Base-by-base conservation (phyloP, 2,888 invertebrate species). In the Trichogramma evanescens region DNA sequence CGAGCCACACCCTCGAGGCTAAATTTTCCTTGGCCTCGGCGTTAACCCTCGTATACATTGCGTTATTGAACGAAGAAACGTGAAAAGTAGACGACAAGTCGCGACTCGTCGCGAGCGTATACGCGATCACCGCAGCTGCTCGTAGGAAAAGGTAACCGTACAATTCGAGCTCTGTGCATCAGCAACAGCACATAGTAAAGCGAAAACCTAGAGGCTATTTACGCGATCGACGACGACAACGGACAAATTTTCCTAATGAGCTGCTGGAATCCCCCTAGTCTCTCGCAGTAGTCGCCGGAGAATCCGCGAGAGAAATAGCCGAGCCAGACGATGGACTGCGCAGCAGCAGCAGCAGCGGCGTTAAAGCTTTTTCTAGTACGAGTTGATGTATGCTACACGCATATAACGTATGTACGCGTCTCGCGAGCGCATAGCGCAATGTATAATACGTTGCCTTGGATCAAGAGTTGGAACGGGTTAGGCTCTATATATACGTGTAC, bases 311-410 rank as follows among this genome's bases (percentile, higher is more conserved):
- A 50, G 50, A 55, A 55, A 59, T 55, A 46, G 42, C 10, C 43
- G 10, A 4, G 13, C 7, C 41, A 10, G 38, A 26, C 26, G 26
- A 26, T 26, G 26, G 45, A 45, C 54, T 66, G 66, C 63, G 65
- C 26, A 26, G 26, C 26, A 26, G 65, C 26, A 26, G 26, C 26
- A 26, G 26, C 26, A 69, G 67, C 67, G 69, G 67, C 69, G 70
- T 67, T 67, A 67, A 67, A 64, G 65, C 70, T 73, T 72, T 74
- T 73, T 67, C 26, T 26, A 26, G 26, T 26, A 26, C 26, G 26
- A 26, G 26, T 26, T 26, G 26, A 26, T 26, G 26, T 26, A 26
- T 64, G 56, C 45, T 51, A 56, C 57, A 58, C 67, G 65, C 62
- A 64, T 44, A 9, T 52, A 10, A 65, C 69, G 64, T 68, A 71